Base-by-base conservation (phyloP, 2,888 invertebrate genomes). In the Schrankia costaestrigalis region DNA sequence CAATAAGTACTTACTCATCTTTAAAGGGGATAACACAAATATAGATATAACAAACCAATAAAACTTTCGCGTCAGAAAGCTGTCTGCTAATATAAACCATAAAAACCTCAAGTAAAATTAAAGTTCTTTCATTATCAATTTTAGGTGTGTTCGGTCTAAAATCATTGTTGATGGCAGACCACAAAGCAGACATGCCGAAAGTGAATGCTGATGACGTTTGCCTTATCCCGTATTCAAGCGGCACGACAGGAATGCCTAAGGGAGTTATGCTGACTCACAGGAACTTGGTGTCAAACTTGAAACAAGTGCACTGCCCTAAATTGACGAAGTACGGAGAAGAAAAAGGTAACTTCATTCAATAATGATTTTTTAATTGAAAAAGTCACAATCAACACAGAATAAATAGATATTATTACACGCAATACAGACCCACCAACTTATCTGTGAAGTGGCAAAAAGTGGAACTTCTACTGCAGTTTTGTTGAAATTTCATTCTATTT, bases 201-300 rank as follows among this genome's bases (percentile, higher is more conserved):
- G 63, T 90, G 28, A 80, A 82, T 55, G 67, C 83, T 4, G 84
- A 89, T 6, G 86, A 90, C 29, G 77, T 90, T 1, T 90, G 90
- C 22, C 67, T 91, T 22, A 80, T 91, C 23, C 91, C 91, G 0
- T 91, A 91, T 70, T 91, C 91, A 1, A 91, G 91, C 55, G 90
- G 96, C 0, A 95, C 96, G 0, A 95, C 95, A 0, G 95, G 95
- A 0, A 86, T 94, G 61, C 94, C 95, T 0, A 95, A 95, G 78
- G 94, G 94, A 1, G 95, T 95, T 0, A 91, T 92, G 90, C 74
- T 95, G 25, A 91, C 93, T 0, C 94, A 94, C 62, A 83, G 84
- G 49, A 94, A 94, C 64, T 82, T 94, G 9, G 89, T 91, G 3
- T 77, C 84, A 26, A 91, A 91, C 56, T 57, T 91, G 35, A 74